Percentiles rank a stretch among this genome's conserved stretches.
Evolutionary conservation across 2,797 vertebrate species (phyloP).

Genomic region (Enteromius anoplus): DNA sequence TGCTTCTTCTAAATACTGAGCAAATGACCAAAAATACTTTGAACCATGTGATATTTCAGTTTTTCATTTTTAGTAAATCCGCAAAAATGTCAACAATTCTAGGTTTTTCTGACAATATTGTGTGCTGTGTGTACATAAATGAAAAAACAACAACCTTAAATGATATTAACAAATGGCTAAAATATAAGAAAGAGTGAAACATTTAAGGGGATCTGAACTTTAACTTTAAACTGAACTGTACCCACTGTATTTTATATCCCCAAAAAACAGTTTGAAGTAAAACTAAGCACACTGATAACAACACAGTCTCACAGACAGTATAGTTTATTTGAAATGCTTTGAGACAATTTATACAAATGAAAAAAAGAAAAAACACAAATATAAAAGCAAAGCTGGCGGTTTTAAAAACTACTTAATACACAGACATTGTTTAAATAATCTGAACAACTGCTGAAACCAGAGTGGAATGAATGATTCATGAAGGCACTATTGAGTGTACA

Average conservation of each 20-base stretch:
- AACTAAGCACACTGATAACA: neutral
- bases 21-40: no score
- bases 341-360: constrained; percentile 50
- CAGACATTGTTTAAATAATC: constrained; percentile 26
- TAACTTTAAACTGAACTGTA: no score
- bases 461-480: constrained; percentile 54
- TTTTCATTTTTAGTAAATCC: no score
- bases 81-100: no score
- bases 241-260: neutral
- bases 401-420: constrained; percentile 40
- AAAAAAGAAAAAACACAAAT: constrained; percentile 27
- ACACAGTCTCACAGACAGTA: constrained; percentile 28
- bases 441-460: constrained; percentile 17
- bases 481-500: constrained; percentile 73
- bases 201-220: no score
- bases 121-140: no score
- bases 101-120: no score
- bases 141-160: no score
- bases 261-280: neutral
- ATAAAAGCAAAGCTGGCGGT: constrained; percentile 46
- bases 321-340: constrained; percentile 67
- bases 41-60: no score
- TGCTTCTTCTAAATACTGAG: no score
- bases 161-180: no score
- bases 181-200: no score